Evolutionary conservation across 2,888 invertebrate genomes (phyloP).

Genomic region (Tiliacea citrago): DNA sequence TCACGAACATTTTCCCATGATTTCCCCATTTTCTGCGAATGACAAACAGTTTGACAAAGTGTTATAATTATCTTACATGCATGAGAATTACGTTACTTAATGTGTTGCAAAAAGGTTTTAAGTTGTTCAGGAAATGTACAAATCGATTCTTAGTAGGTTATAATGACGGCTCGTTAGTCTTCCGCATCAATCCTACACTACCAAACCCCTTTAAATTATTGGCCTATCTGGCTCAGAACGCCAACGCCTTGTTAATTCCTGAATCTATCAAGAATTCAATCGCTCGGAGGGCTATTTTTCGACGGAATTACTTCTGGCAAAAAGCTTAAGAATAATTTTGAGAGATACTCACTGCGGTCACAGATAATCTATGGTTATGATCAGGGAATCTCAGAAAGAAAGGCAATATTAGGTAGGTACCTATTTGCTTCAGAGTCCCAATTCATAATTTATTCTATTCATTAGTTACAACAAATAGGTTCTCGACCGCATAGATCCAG

Average conservation of each 20-base stretch:
- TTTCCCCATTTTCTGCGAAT: slow-evolving; percentile 63
- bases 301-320: not conserved
- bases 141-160: slow-evolving; percentile 29
- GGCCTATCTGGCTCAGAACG: too few relatives aligned
- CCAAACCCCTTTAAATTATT: not conserved
- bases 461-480: too few relatives aligned
- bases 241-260: not conserved
- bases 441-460: too few relatives aligned
- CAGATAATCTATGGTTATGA: not conserved
- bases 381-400: not conserved
- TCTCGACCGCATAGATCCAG: slow-evolving; percentile 10
- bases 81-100: slow-evolving; percentile 61
- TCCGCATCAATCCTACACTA: not conserved
- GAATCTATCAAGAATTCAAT: not conserved
- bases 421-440: too few relatives aligned
- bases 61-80: slow-evolving; percentile 57
- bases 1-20: slow-evolving; percentile 57
- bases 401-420: too few relatives aligned
- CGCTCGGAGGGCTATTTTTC: not conserved
- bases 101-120: slow-evolving; percentile 42
- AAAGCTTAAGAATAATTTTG: not conserved
- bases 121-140: slow-evolving; percentile 37
- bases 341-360: not conserved
- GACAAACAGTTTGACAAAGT: slow-evolving; percentile 56
- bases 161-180: not conserved